phyloP scores from a whole-genome alignment of 2,113 vertebrate species.

The Ploceus nigricollis region DNA sequence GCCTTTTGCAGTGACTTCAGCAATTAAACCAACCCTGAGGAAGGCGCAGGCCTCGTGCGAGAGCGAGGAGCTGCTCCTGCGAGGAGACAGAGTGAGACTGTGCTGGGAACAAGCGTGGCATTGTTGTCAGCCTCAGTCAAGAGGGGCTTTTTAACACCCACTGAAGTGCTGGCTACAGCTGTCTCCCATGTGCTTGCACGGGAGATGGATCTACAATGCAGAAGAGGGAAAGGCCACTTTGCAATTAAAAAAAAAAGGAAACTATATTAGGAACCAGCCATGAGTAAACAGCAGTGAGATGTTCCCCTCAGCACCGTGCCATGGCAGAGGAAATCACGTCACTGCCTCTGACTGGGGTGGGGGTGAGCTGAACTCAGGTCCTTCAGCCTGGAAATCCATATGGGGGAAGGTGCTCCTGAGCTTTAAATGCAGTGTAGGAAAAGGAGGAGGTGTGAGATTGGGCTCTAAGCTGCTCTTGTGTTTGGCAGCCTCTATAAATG shows the following conservation, averaged over 20 bases:
- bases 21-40: background rate
- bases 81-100: conserved; percentile 24
- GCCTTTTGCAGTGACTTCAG: background rate
- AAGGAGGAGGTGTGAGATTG: background rate
- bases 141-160: conserved; percentile 54
- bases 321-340: background rate
- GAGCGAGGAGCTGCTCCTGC: background rate
- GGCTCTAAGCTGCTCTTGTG: background rate
- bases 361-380: background rate
- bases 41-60: background rate
- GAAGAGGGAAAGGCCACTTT: background rate
- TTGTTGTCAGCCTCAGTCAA: conserved; percentile 37
- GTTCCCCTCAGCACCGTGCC: background rate
- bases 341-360: background rate
- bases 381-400: background rate
- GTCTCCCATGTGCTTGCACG: background rate
- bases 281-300: background rate
- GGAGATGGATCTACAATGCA: background rate
- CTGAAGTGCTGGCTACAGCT: conserved; percentile 44
- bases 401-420: background rate
- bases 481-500: background rate
- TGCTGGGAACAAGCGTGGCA: background rate
- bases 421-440: background rate
- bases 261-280: background rate
- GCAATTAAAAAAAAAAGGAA: background rate